Percentiles rank a stretch among this genome's conserved stretches.
These are phyloP conservation scores for Mesochorus sp. DNA, from an alignment of 2,888 invertebrate genomes.

Conservation along the genomic window DNA sequence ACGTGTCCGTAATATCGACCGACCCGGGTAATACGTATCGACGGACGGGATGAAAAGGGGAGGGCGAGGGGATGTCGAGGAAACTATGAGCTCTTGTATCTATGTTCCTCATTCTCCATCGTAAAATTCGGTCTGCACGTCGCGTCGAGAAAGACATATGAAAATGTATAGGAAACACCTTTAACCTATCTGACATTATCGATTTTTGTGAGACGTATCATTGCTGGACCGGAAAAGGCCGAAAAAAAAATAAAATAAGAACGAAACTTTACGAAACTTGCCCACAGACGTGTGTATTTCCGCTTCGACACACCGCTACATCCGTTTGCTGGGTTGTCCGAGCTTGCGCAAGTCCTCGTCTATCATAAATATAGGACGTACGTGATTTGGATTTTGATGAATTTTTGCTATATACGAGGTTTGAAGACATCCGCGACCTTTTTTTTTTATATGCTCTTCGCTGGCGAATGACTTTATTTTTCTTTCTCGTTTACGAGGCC, in stretches of 20 bases:
- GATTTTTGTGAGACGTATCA: slow-evolving; percentile 1
- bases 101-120: slow-evolving; percentile 50
- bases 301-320: slow-evolving; percentile 27
- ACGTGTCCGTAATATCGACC: slow-evolving; percentile 26
- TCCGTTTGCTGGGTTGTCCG: slow-evolving; percentile 54
- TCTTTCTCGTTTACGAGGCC: background rate
- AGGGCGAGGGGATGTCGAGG: background rate
- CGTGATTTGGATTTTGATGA: slow-evolving; percentile 57
- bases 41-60: slow-evolving; percentile 1
- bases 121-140: slow-evolving; percentile 52
- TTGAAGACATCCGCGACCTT: slow-evolving; percentile 3
- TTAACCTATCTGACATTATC: slow-evolving; percentile 12
- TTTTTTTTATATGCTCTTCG: slow-evolving; percentile 8
- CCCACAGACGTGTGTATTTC: background rate
- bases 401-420: slow-evolving; percentile 7
- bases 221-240: slow-evolving; percentile 25
- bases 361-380: slow-evolving; percentile 21
- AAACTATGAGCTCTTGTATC: slow-evolving; percentile 2
- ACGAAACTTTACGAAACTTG: slow-evolving; percentile 44
- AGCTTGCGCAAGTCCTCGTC: slow-evolving; percentile 34
- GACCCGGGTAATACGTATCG: slow-evolving; percentile 25
- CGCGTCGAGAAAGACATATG: slow-evolving; percentile 39
- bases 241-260: too few species aligned
- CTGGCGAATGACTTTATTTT: background rate
- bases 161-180: slow-evolving; percentile 22